phyloP scores from a whole-genome alignment of 1,140 invertebrate genomes.

The Homalodisca vitripennis region DNA sequence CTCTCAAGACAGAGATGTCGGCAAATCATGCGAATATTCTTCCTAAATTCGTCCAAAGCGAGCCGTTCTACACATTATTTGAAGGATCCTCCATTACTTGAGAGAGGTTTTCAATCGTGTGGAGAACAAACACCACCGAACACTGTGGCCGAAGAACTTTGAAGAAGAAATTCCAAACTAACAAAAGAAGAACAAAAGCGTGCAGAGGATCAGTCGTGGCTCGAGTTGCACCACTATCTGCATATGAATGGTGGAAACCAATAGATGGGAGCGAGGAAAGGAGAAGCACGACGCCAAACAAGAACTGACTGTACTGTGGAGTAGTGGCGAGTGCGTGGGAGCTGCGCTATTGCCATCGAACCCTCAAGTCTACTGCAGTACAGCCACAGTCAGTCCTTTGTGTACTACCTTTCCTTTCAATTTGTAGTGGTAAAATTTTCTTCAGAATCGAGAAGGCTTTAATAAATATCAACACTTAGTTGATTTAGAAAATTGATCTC shows the following conservation, averaged over 20 bases:
- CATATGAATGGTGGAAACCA: background rate
- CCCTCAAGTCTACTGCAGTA: background rate
- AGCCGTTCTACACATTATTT: background rate
- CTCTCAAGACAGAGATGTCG: too few species aligned
- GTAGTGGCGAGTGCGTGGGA: background rate
- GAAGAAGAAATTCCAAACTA: too few species aligned
- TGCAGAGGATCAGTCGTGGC: background rate
- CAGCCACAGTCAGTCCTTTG: background rate
- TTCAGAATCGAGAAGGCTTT: background rate
- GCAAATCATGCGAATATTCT: background rate
- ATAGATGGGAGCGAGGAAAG: background rate
- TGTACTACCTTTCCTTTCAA: background rate
- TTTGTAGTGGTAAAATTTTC: background rate
- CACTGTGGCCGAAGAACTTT: background rate
- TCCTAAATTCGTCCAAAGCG: background rate
- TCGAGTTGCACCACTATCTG: background rate
- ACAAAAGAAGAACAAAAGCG: background rate
- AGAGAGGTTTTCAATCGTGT: background rate
- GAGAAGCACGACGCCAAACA: background rate
- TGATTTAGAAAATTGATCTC: too few species aligned
- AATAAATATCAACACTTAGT: background rate
- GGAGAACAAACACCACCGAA: background rate
- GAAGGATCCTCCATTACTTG: background rate
- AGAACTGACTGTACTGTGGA: background rate
- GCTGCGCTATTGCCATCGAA: background rate